A percentile compares a stretch with the other conserved stretches of the same genome.
phyloP scores from a whole-genome alignment of 2,888 invertebrate genomes.

The Tenthredo notha region DNA sequence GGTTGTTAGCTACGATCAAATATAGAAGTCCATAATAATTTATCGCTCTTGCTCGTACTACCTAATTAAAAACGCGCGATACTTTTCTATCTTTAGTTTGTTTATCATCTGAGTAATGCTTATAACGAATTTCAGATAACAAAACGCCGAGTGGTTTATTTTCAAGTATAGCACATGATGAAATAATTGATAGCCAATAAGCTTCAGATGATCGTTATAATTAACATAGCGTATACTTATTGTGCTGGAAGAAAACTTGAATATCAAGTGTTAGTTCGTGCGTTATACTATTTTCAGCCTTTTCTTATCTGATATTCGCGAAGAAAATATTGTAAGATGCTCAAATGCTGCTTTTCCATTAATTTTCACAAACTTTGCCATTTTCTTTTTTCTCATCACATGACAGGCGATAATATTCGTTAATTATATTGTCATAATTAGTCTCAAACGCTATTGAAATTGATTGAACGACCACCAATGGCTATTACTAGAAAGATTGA shows the following conservation, averaged over 20 bases:
- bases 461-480: background rate
- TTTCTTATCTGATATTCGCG: slow-evolving; percentile 37
- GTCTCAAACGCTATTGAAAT: background rate
- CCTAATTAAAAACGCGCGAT: background rate
- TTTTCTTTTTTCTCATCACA: background rate
- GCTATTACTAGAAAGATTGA: slow-evolving; percentile 21
- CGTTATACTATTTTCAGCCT: background rate
- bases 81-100: background rate
- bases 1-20: slow-evolving; percentile 80
- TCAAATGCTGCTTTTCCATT: background rate
- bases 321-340: background rate
- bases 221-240: background rate
- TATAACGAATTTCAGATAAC: slow-evolving; percentile 28
- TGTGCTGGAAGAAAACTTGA: background rate
- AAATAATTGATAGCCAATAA: background rate
- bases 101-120: background rate
- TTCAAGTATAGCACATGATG: background rate
- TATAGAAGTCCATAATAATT: slow-evolving; percentile 71
- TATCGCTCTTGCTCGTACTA: background rate
- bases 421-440: background rate
- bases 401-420: background rate
- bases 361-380: background rate
- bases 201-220: background rate
- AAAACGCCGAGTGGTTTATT: background rate
- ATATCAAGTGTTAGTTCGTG: background rate